Conservation (phyloP, 1,140 invertebrate genomes). For the Drosophila bocqueti region DNA sequence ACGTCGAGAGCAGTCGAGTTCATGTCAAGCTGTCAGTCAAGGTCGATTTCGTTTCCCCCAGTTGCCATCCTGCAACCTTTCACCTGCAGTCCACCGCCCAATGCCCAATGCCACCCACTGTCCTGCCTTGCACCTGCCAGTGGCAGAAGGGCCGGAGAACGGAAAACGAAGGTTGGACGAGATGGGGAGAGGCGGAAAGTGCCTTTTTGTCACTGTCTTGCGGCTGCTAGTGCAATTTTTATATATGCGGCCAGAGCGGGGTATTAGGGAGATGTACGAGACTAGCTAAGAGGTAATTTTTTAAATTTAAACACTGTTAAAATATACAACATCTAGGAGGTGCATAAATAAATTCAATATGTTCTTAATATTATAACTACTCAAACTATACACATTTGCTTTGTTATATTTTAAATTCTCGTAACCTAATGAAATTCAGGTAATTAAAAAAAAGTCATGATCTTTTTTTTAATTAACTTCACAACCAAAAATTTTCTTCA, state of each 20-base stretch:
- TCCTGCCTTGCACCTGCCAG: slow-evolving; percentile 56
- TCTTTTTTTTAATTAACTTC: not conserved
- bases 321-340: not conserved
- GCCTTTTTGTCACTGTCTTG: slow-evolving; percentile 80
- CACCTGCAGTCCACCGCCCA: slow-evolving; percentile 1
- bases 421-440: too few relatives aligned
- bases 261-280: slow-evolving; percentile 31
- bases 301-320: not conserved
- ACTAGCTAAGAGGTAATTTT: not conserved
- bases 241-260: slow-evolving; percentile 50
- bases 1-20: slow-evolving; percentile 73
- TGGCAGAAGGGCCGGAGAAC: slow-evolving; percentile 19
- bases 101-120: not conserved
- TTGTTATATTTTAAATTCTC: too few relatives aligned
- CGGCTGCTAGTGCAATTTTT: slow-evolving; percentile 75
- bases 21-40: slow-evolving; percentile 83
- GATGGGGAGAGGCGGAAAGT: slow-evolving; percentile 56
- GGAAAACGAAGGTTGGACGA: slow-evolving; percentile 11
- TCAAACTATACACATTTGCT: too few relatives aligned
- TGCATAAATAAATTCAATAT: not conserved
- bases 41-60: slow-evolving; percentile 75
- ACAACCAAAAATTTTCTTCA: not conserved
- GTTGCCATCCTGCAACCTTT: slow-evolving; percentile 23
- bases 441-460: not conserved
- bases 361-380: too few relatives aligned